Percentiles rank a stretch among this genome's conserved stretches.
phyloP scores from a whole-genome alignment of 2,888 invertebrate species.

The Agrilus biguttatus region DNA sequence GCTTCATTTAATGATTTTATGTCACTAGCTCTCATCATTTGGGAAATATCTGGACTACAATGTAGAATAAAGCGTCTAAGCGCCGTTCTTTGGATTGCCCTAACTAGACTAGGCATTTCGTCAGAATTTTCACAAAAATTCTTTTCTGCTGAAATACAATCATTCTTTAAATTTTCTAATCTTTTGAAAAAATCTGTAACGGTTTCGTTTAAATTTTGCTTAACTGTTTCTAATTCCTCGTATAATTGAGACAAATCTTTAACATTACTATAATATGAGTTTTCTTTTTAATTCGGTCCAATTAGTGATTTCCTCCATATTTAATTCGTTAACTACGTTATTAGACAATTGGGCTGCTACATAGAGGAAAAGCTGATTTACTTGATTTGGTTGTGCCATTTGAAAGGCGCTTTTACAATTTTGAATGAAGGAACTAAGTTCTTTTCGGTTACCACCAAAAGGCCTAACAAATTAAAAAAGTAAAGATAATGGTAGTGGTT shows the following conservation, averaged over 20 bases:
- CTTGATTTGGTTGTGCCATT: neutral
- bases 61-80: constrained; percentile 7
- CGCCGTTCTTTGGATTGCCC: constrained; percentile 5
- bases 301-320: neutral
- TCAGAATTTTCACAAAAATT: neutral
- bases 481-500: neutral
- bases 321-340: neutral
- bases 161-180: constrained; percentile 8
- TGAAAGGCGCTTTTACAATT: neutral
- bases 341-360: neutral
- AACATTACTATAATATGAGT: constrained; percentile 6
- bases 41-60: constrained; percentile 5
- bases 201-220: constrained; percentile 5
- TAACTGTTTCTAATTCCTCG: constrained; percentile 9
- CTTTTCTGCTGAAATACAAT: constrained; percentile 4
- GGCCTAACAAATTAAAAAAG: constrained; percentile 1
- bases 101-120: constrained; percentile 3
- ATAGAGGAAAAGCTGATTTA: neutral
- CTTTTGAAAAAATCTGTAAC: constrained; percentile 8
- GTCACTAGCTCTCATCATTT: constrained; percentile 7
- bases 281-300: constrained; percentile 1
- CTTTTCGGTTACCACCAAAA: neutral
- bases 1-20: constrained; percentile 6
- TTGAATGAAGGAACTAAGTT: too few species aligned
- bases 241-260: constrained; percentile 5